Evolutionary conservation across 1,140 invertebrate genomes (phyloP), one percentile per base, ranked within the genome.

Genomic region (Drosophila ironensis): DNA sequence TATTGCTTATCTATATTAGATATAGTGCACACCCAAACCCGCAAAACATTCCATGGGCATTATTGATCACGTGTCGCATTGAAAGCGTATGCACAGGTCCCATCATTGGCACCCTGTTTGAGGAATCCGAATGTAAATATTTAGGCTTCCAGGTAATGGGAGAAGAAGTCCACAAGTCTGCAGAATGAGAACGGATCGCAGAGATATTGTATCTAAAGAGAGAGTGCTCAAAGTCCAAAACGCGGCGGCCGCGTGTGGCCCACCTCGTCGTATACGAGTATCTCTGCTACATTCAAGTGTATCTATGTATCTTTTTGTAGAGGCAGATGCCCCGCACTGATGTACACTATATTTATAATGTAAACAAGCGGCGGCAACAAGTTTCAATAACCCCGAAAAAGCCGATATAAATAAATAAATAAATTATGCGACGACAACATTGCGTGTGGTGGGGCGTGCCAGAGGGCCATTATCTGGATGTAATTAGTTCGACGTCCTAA

Each of bases 361-460:
- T 81, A 81, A 82, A 81, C 72, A 81, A 69, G 51, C 27, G 42
- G 42, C 41, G 38, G 56, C 77, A 81, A 81, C 77, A 81, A 82
- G 77, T 82, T 82, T 82, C 77, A 82, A 84, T 77, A 84, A 77
- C 72, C 68, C 71, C 57, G n/a, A n/a, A 17, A 53, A 40, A 14
- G 56, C 56, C 38, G 24, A n/a, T n/a, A n/a, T n/a, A 76, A 63
- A 61, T 38, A 50, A 56, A 53, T 59, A 70, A 74, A 51, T 54
- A 56, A 69, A 44, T 33, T 57, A 19, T 60, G 37, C 56, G 25
- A 33, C 22, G 47, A 44, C 38, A 63, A 54, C 66, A 72, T 81
- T 59, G 60, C 56, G 71, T 72, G 52, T 53, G 61, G 60, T 59
- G 27, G 33, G 48, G 44, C 53, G 42, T 70, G 45, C 9, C 44